phyloP scores from a whole-genome alignment of 1,140 invertebrate species.

The Liolophura sinensis region DNA sequence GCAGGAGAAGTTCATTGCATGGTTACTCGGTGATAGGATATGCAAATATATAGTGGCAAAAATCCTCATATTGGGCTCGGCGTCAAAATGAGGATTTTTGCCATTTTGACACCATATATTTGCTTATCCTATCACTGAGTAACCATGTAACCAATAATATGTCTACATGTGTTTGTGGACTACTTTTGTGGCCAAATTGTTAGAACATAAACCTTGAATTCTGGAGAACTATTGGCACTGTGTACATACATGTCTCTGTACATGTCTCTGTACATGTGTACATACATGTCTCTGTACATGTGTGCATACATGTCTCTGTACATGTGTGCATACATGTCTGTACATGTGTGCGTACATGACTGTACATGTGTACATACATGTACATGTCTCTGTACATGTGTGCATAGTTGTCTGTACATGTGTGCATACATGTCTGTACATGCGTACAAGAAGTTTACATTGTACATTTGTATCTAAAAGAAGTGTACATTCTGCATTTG shows the following conservation, averaged over 20 bases:
- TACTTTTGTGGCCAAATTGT: neutral
- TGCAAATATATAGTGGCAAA: no score
- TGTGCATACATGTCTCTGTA: constrained; percentile 3
- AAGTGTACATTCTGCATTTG: no score
- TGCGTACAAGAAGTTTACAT: no score
- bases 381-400: neutral
- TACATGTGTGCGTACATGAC: constrained; percentile 1
- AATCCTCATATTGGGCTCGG: no score
- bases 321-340: constrained; percentile 4
- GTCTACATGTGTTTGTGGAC: constrained; percentile 1
- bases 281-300: neutral
- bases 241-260: neutral
- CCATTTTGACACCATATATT: no score
- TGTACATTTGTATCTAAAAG: no score
- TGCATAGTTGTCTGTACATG: no score
- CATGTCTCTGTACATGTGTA: neutral
- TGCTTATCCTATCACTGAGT: no score
- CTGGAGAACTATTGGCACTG: neutral
- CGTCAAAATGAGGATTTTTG: no score
- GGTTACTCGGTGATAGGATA: no score
- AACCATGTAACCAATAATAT: no score
- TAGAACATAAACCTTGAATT: neutral
- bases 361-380: neutral
- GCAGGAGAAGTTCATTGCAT: neutral
- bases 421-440: no score